These are phyloP conservation scores for Aricia agestis DNA, from an alignment of 1,140 invertebrate species.

Conservation along the genomic window DNA sequence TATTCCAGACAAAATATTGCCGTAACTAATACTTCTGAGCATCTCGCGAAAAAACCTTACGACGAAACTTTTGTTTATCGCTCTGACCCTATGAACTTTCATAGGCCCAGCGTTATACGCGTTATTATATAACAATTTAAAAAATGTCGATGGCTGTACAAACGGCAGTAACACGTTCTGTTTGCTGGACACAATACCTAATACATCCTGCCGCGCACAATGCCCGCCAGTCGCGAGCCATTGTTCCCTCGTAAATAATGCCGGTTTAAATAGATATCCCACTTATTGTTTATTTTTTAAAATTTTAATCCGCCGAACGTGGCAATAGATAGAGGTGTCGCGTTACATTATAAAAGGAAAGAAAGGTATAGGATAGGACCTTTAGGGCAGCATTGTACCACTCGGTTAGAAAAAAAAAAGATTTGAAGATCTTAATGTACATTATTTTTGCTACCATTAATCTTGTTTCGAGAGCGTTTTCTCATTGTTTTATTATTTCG, in stretches of 20 bases:
- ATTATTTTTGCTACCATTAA: too few relatives aligned
- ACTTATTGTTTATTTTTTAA: conserved; percentile 11
- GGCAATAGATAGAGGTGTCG: neutral
- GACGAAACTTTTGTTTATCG: neutral
- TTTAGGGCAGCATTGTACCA: too few relatives aligned
- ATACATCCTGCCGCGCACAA: conserved; percentile 5
- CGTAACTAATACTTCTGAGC: too few relatives aligned
- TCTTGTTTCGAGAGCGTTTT: too few relatives aligned
- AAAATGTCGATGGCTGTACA: neutral
- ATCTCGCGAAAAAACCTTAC: too few relatives aligned
- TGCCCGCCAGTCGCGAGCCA: neutral
- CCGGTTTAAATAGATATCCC: conserved; percentile 7
- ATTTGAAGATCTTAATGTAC: too few relatives aligned
- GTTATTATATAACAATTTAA: neutral
- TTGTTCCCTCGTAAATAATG: conserved; percentile 12
- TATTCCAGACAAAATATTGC: too few relatives aligned
- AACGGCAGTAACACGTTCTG: neutral
- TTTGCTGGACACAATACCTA: conserved; percentile 7
- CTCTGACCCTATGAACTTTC: neutral
- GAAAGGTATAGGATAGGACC: too few relatives aligned
- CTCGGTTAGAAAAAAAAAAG: too few relatives aligned
- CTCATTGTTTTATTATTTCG: too few relatives aligned
- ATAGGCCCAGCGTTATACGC: neutral
- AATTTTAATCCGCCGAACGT: neutral
- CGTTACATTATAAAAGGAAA: too few relatives aligned